Conservation (phyloP, 2,113 vertebrate species). For the Bufo bufo region DNA sequence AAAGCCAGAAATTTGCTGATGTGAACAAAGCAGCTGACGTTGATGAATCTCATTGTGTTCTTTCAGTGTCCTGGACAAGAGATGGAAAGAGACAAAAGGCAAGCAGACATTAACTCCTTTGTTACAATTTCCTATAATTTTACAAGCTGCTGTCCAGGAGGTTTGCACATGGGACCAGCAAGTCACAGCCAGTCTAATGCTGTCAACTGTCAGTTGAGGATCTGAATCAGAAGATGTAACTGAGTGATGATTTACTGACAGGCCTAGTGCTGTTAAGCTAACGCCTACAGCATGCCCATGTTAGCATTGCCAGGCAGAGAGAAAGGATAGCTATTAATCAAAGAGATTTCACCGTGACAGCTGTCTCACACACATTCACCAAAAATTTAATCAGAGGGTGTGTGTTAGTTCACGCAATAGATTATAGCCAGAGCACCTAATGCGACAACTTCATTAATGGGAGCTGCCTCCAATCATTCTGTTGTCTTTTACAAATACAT, state of each 20-base stretch:
- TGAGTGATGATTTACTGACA: slow-evolving; percentile 84
- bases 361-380: slow-evolving; percentile 39
- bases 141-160: slow-evolving; percentile 83
- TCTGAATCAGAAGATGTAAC: slow-evolving; percentile 77
- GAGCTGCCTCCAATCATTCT: neutral
- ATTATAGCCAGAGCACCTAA: slow-evolving; percentile 36
- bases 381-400: slow-evolving; percentile 41
- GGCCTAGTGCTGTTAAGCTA: slow-evolving; percentile 55
- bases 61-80: slow-evolving; percentile 78
- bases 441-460: slow-evolving; percentile 33
- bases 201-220: slow-evolving; percentile 72
- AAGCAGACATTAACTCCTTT: slow-evolving; percentile 91
- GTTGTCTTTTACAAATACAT: neutral
- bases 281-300: slow-evolving; percentile 55
- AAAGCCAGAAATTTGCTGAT: slow-evolving; percentile 86
- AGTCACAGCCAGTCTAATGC: slow-evolving; percentile 75
- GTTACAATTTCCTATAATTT: slow-evolving; percentile 82
- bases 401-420: slow-evolving; percentile 12
- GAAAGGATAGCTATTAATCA: slow-evolving; percentile 56
- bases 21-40: slow-evolving; percentile 84
- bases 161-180: slow-evolving; percentile 83
- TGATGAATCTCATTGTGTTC: slow-evolving; percentile 91
- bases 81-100: slow-evolving; percentile 79
- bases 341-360: slow-evolving; percentile 55
- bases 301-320: slow-evolving; percentile 37